A percentile compares a stretch with the other conserved stretches of the same genome.
phyloP scores from a whole-genome alignment of 2,113 vertebrate species.

The Cochlearius cochlearius region DNA sequence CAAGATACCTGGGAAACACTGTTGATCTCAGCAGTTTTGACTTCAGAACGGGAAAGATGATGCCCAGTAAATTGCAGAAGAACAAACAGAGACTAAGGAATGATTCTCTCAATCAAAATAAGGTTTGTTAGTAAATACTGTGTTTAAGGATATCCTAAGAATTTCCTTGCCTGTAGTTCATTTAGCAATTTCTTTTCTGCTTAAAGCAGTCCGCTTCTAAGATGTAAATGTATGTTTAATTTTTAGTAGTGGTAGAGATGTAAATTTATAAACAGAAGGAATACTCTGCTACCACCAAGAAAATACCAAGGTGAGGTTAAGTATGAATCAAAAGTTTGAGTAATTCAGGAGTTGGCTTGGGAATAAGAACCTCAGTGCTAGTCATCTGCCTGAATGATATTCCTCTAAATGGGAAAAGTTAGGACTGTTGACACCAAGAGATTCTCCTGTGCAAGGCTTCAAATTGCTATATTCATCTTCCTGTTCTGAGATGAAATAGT shows the following conservation, averaged over 20 bases:
- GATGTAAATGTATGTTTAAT: neutral
- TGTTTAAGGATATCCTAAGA: neutral
- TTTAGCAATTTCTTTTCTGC: neutral
- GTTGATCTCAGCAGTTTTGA: slow-evolving; percentile 86
- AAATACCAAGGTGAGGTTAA: neutral
- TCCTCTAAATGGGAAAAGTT: neutral
- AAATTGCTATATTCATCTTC: neutral
- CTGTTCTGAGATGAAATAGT: neutral
- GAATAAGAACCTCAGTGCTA: neutral
- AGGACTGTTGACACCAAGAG: neutral
- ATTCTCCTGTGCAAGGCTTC: neutral
- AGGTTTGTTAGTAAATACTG: slow-evolving; percentile 72
- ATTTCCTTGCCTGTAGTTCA: neutral
- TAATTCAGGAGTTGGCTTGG: neutral
- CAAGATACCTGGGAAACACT: slow-evolving; percentile 85
- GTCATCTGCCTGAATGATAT: neutral
- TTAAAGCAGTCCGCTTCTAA: neutral
- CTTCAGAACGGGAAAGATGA: slow-evolving; percentile 86
- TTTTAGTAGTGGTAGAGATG: neutral
- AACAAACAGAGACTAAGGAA: slow-evolving; percentile 86
- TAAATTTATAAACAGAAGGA: neutral
- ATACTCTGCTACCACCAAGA: neutral
- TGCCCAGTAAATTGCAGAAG: slow-evolving; percentile 90
- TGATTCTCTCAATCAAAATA: slow-evolving; percentile 81
- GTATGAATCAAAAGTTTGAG: neutral